Evolutionary conservation across 1,140 invertebrate genomes (phyloP), one percentile per base, ranked within the genome.

Genomic region (Pinna nobilis): DNA sequence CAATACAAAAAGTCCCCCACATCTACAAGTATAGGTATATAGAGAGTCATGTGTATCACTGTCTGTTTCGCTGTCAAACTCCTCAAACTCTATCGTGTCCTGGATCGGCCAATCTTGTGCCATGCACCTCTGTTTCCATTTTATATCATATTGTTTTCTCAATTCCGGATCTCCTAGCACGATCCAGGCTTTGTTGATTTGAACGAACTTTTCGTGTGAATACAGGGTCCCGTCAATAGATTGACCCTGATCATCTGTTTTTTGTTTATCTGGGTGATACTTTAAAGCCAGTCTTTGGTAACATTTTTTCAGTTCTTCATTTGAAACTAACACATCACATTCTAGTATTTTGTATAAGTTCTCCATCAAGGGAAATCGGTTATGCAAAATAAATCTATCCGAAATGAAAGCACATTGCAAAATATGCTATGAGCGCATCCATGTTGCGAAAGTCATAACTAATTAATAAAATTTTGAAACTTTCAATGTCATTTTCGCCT

Each of bases 61-160:
- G 18, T 33, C 25, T 13, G 18, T 28, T 15, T 32, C 18, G 23
- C n/a, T 49, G 20, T 78, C 79, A 78, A 86, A 85, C 5, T 84
- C 84, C 7, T 73, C 65, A 65, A 86, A 76, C 20, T 78, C 60
- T n/a, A 87, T 77, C n/a, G 76, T 77, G 37, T 87, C 84, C 33
- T 87, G 86, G 39, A 87, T 81, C 0, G 86, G 86, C 70, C 78
- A 79, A 30, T 83, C 76, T 47, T 87, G 84, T 5, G 72, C 77
- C 9, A 84, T 37, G 49, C 80, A 79, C 30, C 82, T 72, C 37
- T 85, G 79, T 30, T 77, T 73, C 86, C 84, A 85, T 49, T 63
- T 74, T 2, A 72, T 70, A 70, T 87, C 82, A 74, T 80, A 87
- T 41, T 80, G 65, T 39, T 78, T 47, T 33, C 82, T 75, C 39